phyloP scores from a whole-genome alignment of 2,113 vertebrate genomes.

The Gavialis gangeticus region DNA sequence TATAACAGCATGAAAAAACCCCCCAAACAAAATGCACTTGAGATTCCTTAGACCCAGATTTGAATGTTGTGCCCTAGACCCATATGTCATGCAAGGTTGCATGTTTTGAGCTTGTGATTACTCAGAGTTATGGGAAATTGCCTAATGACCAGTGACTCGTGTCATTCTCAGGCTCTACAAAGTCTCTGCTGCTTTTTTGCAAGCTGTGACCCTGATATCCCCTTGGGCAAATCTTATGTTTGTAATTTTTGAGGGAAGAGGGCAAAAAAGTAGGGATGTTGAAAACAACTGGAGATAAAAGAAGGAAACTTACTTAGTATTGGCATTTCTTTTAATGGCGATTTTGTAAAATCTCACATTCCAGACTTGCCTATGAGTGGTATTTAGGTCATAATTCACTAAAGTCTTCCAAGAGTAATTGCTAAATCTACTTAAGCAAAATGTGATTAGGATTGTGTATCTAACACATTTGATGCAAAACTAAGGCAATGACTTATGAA shows the following conservation, averaged over 20 bases:
- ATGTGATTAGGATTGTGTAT: neutral
- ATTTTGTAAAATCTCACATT: slow-evolving; percentile 9
- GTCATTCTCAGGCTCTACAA: slow-evolving; percentile 20
- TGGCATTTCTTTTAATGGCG: slow-evolving; percentile 14
- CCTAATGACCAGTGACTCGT: slow-evolving; percentile 51
- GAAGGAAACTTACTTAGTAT: neutral
- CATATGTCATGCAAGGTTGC: slow-evolving; percentile 38
- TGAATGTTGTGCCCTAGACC: slow-evolving; percentile 5
- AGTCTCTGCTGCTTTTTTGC: slow-evolving; percentile 21
- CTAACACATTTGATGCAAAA: neutral
- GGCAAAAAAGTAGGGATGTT: neutral
- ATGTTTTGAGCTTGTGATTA: slow-evolving; percentile 39
- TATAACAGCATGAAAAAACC: neutral
- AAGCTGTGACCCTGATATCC: neutral
- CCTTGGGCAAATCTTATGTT: slow-evolving; percentile 16
- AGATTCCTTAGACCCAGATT: slow-evolving; percentile 22
- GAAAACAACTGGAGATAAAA: neutral
- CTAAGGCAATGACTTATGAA: neutral
- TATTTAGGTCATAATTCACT: neutral
- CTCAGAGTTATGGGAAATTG: slow-evolving; percentile 36
- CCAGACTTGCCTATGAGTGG: neutral
- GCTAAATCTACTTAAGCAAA: neutral
- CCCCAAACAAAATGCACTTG: neutral
- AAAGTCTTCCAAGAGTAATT: neutral
- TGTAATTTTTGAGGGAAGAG: neutral